Evolutionary conservation across 2,888 invertebrate genomes (phyloP).

Genomic region (Limnephilus rhombicus): DNA sequence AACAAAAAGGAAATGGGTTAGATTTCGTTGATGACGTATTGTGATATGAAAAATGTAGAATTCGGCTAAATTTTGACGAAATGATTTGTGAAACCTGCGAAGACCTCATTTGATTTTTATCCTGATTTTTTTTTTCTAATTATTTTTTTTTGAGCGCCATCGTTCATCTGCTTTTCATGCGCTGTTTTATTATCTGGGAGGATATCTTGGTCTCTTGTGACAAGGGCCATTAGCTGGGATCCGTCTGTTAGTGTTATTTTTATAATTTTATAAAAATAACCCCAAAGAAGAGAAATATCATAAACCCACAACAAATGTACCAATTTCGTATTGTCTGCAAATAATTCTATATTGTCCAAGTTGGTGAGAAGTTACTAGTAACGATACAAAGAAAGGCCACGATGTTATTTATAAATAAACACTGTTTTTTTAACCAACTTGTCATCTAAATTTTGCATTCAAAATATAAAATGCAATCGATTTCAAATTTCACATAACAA

Average conservation of each 20-base stretch:
- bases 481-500: neutral
- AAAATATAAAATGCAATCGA: no score
- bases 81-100: no score
- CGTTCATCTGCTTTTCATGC: neutral
- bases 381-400: neutral
- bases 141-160: neutral
- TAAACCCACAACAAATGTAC: no score
- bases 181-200: neutral
- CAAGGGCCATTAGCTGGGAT: neutral
- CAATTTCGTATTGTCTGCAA: no score
- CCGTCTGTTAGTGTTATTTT: neutral
- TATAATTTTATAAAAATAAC: neutral
- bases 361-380: neutral
- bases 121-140: no score
- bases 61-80: no score
- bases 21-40: no score
- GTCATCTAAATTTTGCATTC: neutral
- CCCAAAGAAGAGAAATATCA: neutral
- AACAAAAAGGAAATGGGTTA: no score
- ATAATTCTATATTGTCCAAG: no score
- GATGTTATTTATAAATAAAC: neutral
- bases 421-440: neutral
- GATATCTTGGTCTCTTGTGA: neutral
- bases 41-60: no score
- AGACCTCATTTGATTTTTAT: no score